Evolutionary conservation across 2,797 vertebrate genomes (phyloP).

Genomic region (Lates japonicus): DNA sequence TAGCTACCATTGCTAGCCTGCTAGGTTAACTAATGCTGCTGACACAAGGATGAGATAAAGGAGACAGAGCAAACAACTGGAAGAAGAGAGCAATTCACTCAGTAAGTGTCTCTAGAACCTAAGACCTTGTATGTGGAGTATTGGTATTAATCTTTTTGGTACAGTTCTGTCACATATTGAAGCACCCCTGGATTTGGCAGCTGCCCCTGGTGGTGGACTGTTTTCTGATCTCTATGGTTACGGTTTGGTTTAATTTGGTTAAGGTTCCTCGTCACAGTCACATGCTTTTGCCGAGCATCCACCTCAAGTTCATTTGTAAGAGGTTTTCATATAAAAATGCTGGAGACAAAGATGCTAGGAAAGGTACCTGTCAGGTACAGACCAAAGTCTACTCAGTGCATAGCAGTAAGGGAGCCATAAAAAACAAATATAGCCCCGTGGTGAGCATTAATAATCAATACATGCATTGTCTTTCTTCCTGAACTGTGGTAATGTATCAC

Average conservation of each 20-base stretch:
- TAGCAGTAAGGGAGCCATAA: slow-evolving; percentile 4
- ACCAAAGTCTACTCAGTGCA: neutral
- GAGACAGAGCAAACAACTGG: neutral
- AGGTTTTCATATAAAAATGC: too few species aligned
- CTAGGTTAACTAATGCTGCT: neutral
- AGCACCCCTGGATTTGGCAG: neutral
- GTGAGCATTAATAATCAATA: slow-evolving; percentile 30
- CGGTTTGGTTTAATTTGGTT: neutral
- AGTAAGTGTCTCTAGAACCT: slow-evolving; percentile 19
- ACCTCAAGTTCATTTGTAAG: too few species aligned
- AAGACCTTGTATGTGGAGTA: neutral
- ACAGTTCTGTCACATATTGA: too few species aligned
- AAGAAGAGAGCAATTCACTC: neutral
- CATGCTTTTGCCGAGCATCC: too few species aligned
- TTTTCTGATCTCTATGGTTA: neutral
- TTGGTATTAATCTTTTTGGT: neutral
- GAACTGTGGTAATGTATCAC: slow-evolving; percentile 6
- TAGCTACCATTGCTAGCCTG: neutral
- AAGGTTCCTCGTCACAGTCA: neutral
- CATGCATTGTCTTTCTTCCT: neutral
- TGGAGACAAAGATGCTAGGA: neutral
- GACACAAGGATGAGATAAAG: slow-evolving; percentile 16
- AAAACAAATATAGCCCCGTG: neutral
- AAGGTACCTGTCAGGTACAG: neutral
- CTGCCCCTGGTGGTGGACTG: neutral